These are phyloP conservation scores for Cantharis rufa DNA, from an alignment of 2,888 invertebrate species.

Conservation along the genomic window DNA sequence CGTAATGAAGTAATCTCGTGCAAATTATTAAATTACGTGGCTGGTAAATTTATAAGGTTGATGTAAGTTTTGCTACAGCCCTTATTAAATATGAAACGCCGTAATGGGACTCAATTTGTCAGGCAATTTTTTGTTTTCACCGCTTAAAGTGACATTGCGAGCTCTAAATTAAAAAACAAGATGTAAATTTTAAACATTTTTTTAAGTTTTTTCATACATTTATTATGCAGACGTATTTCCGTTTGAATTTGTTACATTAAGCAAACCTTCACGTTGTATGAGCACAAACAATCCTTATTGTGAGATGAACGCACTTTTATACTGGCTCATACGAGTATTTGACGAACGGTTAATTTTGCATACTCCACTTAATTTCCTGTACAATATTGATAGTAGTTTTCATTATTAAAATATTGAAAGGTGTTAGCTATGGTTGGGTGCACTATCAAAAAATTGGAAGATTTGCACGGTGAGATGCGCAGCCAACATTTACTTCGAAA, in stretches of 20 bases:
- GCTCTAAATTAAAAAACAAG: neutral
- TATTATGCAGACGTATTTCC: slow-evolving; percentile 7
- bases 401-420: neutral
- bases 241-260: slow-evolving; percentile 21
- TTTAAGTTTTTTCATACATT: slow-evolving; percentile 15
- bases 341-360: slow-evolving; percentile 5
- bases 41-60: neutral
- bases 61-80: neutral
- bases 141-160: neutral
- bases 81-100: neutral
- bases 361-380: slow-evolving; percentile 7
- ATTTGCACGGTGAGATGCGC: neutral
- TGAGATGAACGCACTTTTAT: slow-evolving; percentile 29
- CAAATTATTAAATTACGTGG: neutral
- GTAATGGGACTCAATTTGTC: neutral
- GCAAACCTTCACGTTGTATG: slow-evolving; percentile 27
- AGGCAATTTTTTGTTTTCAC: neutral
- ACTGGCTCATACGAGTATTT: neutral
- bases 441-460: neutral
- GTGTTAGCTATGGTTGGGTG: neutral
- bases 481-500: neutral
- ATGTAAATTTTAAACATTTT: neutral
- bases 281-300: slow-evolving; percentile 18
- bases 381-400: neutral
- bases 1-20: neutral